Evolutionary conservation across 2,113 vertebrate genomes (phyloP), one percentile per base, ranked within the genome.

Genomic region (Phylloscopus trochilus): DNA sequence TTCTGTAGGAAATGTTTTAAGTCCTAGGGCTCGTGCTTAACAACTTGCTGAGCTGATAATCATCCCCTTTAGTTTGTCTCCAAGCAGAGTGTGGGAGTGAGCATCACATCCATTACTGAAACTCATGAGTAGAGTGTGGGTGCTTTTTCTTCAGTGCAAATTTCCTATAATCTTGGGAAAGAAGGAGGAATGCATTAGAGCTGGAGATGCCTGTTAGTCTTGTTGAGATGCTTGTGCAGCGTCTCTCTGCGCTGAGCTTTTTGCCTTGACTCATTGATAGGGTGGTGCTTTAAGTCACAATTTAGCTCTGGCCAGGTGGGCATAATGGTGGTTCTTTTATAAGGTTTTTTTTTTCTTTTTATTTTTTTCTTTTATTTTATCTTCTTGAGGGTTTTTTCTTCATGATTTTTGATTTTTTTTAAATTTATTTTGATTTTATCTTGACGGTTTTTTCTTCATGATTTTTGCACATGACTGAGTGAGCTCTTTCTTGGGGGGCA

Each of bases 301-400:
- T 76, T 87, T 74, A 63, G 16, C 33, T 37, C 31, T 46, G 35
- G 64, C 11, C 24, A 56, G 22, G 51, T 15, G 5, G 7, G 6
- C 1, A 3, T 47, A 23, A 15, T 92, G 28, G 4, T 62, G 3
- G 0, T 55, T 85, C 19, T 68, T 47, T 24, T 64, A 1, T 26
- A 9, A 5, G 6, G 5, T 0, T 0, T 66, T 49, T 60, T 47
- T 21, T 10, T 47, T 47, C 5, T 15, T 53, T 53, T 6, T 53
- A 28, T 6, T 10, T 21, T 46, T 20, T 46, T 46, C 13, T 47
- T 47, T 47, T 6, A 41, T 46, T 21, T 46, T 46, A 46, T 46
- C 20, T 46, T 46, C 44, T 18, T 67, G 35, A 55, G 15, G 5
- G 1, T 0, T 60, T 51, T 62, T 52, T 52, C 51, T 27, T 52